Evolutionary conservation across 1,140 invertebrate genomes (phyloP).

Genomic region (Cydia splendana): DNA sequence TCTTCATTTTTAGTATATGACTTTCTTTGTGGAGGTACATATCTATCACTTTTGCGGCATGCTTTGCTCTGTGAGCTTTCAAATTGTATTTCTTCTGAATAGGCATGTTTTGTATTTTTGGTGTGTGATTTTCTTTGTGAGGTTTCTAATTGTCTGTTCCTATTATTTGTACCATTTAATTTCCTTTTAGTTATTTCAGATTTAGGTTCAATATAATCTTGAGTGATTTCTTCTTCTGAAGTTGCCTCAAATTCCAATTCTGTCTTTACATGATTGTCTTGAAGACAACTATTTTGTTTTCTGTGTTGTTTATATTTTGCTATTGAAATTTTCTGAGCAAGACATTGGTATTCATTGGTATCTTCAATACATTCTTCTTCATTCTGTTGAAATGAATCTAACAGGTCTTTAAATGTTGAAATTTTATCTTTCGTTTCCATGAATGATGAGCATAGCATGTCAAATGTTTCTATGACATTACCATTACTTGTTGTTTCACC

Average conservation of each 20-base stretch:
- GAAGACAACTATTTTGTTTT: not conserved
- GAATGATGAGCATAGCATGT: conserved; percentile 49
- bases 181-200: not conserved
- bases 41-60: not conserved
- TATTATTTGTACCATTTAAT: not conserved
- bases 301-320: conserved; percentile 4
- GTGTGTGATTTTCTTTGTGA: not conserved
- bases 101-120: not conserved
- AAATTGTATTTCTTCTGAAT: not conserved
- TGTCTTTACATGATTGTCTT: not conserved
- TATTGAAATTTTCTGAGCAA: not conserved
- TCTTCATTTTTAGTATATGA: not conserved
- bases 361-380: conserved; percentile 17
- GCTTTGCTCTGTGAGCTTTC: not conserved
- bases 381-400: conserved; percentile 47
- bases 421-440: conserved; percentile 41
- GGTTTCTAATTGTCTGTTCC: not conserved
- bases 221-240: not conserved
- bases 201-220: not conserved
- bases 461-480: conserved; percentile 51
- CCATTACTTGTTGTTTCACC: conserved; percentile 32
- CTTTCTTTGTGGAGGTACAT: not conserved
- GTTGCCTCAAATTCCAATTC: not conserved
- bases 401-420: conserved; percentile 54
- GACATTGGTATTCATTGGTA: not conserved